Conservation (phyloP, 92 coral and sea anemone genomes). For the Muricea muricata region DNA sequence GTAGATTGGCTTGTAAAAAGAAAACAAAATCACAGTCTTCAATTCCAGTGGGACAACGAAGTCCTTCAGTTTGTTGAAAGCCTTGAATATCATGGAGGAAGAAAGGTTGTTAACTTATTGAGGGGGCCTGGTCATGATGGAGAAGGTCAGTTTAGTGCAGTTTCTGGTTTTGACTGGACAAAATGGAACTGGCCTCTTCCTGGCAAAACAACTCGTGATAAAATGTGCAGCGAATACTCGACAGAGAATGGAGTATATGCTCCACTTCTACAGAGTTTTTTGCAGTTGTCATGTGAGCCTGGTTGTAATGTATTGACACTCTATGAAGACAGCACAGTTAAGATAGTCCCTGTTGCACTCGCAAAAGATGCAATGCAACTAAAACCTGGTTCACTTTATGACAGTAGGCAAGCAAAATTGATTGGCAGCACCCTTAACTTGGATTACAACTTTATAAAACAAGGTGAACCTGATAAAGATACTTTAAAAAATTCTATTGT, state of each 20-base stretch:
- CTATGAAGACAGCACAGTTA: constrained; percentile 61
- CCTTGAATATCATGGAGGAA: constrained; percentile 66
- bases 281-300: constrained; percentile 66
- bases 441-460: constrained; percentile 61
- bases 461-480: constrained; percentile 67
- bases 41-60: constrained; percentile 70
- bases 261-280: constrained; percentile 58
- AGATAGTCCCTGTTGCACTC: constrained; percentile 70
- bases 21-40: constrained; percentile 65
- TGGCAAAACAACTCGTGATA: constrained; percentile 71
- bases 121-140: constrained; percentile 77
- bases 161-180: constrained; percentile 66
- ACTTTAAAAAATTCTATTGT: constrained; percentile 62
- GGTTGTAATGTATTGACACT: constrained; percentile 54
- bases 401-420: constrained; percentile 63
- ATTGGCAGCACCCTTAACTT: constrained; percentile 63
- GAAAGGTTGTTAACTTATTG: constrained; percentile 70
- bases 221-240: constrained; percentile 66
- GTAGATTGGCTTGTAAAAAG: constrained; percentile 63
- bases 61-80: constrained; percentile 75
- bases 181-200: constrained; percentile 74
- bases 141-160: constrained; percentile 56
- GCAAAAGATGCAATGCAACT: constrained; percentile 70
- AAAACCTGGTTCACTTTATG: constrained; percentile 72
- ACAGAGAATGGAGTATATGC: constrained; percentile 67